Evolutionary conservation across 2,888 invertebrate species (phyloP), one percentile per base, ranked within the genome.

Genomic region (Anagyrus pseudococci): DNA sequence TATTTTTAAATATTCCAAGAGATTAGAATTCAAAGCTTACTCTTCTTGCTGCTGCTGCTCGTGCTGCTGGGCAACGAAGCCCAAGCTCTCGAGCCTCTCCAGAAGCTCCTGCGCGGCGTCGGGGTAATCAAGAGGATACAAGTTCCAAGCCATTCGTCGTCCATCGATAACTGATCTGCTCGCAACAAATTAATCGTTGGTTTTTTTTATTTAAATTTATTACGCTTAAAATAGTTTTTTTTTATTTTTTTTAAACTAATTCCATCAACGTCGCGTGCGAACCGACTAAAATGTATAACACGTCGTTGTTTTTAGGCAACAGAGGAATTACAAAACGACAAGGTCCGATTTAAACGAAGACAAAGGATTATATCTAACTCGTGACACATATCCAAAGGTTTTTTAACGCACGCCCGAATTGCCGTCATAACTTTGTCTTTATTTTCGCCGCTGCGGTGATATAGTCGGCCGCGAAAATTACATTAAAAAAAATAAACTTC

Each of bases 51-150:
- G 1, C 23, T 85, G 89, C 86, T 82, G 92, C 93, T 88, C 90
- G 82, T 91, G 91, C 80, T 91, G 84, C 80, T 91, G 76, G 52
- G 69, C 57, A 57, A 66, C 69, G 46, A 76, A 22, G 3, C 60
- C 70, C 55, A 58, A 58, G 66, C 66, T 70, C 44, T 69, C 64
- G 22, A 69, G 52, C 63, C 66, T 68, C 6, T 73, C 70, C 22
- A 93, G 83, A 81, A 93, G 85, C 72, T 91, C 90, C 83, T 91
- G 80, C 67, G 93, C 86, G 64, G 91, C 89, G 80, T 93, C 91
- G 0, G 92, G 91, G 72, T 92, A 91, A 71, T 90, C 90, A 62
- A 88, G 87, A 70, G 86, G 83, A 22, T 73, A 72, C 29, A 75
- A 77, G 56, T 74, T 75, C 76, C 78, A 78, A 22, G 67, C 26